Evolutionary conservation across 2,888 invertebrate species (phyloP).

Genomic region (Empis stercorea): DNA sequence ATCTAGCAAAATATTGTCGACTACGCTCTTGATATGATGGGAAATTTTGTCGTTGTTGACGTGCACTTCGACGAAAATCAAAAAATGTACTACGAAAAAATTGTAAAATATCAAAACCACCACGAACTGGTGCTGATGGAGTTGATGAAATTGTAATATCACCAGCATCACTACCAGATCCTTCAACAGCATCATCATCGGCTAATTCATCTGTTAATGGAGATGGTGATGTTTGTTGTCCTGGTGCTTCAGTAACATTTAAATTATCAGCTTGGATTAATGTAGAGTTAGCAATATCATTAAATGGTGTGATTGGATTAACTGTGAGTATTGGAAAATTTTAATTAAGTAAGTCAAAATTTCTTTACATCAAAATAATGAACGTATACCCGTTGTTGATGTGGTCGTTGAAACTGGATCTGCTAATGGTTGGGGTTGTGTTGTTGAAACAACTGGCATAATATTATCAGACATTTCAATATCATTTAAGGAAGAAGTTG

Average conservation of each 20-base stretch:
- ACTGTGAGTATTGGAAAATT: background rate
- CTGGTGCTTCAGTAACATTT: no score
- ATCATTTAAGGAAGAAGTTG: conserved; percentile 11
- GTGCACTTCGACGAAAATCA: conserved; percentile 10
- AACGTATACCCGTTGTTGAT: background rate
- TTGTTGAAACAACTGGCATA: background rate
- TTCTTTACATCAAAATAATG: background rate
- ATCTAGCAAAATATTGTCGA: conserved; percentile 34
- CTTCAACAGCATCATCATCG: conserved; percentile 40
- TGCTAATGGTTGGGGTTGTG: background rate
- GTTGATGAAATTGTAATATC: conserved; percentile 13
- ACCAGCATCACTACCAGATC: conserved; percentile 41
- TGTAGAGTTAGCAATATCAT: background rate
- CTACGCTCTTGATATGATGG: conserved; percentile 4
- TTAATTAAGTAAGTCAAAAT: background rate
- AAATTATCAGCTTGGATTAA: conserved; percentile 2
- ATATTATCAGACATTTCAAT: background rate
- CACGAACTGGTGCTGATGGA: conserved; percentile 19
- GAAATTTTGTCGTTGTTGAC: conserved; percentile 11
- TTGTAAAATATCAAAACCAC: conserved; percentile 31
- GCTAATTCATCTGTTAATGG: conserved; percentile 11
- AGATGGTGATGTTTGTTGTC: background rate
- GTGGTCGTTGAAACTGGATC: background rate
- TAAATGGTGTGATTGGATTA: background rate
- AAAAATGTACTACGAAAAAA: conserved; percentile 27